These are phyloP conservation scores for Leptinotarsa texana DNA, from an alignment of 1,140 invertebrate genomes.

Conservation along the genomic window DNA sequence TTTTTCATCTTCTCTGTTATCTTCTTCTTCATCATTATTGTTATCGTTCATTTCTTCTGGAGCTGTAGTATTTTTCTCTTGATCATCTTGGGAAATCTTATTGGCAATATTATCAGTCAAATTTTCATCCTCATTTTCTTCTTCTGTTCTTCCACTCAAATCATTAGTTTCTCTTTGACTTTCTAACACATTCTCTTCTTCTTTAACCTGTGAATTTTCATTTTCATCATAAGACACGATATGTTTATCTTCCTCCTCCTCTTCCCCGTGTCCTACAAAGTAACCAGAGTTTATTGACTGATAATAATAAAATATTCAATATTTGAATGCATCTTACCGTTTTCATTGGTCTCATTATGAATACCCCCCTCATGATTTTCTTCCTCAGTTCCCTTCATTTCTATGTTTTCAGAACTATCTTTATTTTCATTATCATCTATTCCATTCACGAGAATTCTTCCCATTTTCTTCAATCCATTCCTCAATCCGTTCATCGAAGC, in stretches of 20 bases:
- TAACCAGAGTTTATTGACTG: neutral
- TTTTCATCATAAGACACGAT: neutral
- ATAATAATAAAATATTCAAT: neutral
- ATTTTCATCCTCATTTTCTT: constrained; percentile 39
- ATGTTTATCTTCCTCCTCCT: neutral
- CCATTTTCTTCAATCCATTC: constrained; percentile 53
- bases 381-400: constrained; percentile 45
- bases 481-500: constrained; percentile 57
- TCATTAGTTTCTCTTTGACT: constrained; percentile 36
- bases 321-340: neutral
- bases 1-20: neutral
- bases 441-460: constrained; percentile 35
- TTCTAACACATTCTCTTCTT: constrained; percentile 30
- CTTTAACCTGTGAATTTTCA: neutral
- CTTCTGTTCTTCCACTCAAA: constrained; percentile 13
- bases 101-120: constrained; percentile 30
- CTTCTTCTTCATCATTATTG: constrained; percentile 20
- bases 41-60: constrained; percentile 31
- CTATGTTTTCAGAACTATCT: constrained; percentile 45
- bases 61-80: constrained; percentile 29
- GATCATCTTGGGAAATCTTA: constrained; percentile 18
- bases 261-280: neutral
- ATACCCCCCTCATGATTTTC: constrained; percentile 53
- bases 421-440: neutral
- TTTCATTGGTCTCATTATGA: constrained; percentile 35